A percentile compares a stretch with the other conserved stretches of the same genome.
Conservation (phyloP, 2,888 invertebrate species). For the Cephus pulcher region DNA sequence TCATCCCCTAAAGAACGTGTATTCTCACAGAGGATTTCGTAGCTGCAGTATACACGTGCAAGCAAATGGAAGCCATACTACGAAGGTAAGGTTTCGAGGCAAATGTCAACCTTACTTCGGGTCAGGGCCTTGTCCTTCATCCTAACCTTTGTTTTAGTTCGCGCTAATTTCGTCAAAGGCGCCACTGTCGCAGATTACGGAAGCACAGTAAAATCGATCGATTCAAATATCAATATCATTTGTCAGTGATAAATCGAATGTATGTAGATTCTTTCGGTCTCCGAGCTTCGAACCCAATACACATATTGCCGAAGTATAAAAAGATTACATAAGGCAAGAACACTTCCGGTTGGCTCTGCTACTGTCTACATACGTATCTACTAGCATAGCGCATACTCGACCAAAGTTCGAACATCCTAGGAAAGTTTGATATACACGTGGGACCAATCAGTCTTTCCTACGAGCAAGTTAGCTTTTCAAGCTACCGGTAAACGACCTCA, state of each 20-base stretch:
- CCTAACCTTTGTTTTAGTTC: slow-evolving; percentile 30
- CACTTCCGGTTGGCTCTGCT: not conserved
- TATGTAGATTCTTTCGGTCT: not conserved
- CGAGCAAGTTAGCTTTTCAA: not conserved
- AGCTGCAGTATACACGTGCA: slow-evolving; percentile 8
- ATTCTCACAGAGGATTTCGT: not conserved
- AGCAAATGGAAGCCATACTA: slow-evolving; percentile 51
- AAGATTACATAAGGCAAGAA: not conserved
- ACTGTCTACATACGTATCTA: not conserved
- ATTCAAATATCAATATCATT: not conserved
- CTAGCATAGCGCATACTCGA: not conserved
- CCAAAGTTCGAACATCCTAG: not conserved
- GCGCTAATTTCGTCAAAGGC: not conserved
- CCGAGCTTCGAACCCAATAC: not conserved
- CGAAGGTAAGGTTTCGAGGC: slow-evolving; percentile 55
- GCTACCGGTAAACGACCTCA: not conserved
- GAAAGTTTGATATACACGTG: not conserved
- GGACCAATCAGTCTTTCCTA: not conserved
- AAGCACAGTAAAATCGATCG: not conserved
- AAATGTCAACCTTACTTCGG: slow-evolving; percentile 51
- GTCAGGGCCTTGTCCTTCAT: slow-evolving; percentile 39
- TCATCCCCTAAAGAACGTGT: not conserved
- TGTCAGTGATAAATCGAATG: not conserved
- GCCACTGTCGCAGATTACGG: not conserved
- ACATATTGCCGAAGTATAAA: not conserved